Base-by-base conservation (phyloP, 2,113 vertebrate species). In the Daphoenositta chrysoptera region DNA sequence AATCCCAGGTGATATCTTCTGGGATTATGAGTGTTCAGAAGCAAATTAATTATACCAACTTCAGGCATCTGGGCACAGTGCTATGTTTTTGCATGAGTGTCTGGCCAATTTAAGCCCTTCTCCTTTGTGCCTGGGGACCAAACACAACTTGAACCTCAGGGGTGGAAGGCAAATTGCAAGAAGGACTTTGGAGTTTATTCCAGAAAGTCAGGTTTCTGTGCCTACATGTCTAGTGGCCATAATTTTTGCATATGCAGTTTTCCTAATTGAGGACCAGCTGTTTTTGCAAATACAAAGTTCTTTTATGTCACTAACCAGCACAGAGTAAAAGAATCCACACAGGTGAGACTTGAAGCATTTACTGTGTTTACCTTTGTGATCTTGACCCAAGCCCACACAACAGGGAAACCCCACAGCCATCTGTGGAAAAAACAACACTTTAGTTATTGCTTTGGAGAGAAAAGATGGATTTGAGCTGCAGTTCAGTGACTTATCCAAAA, bases 321-420 rank as follows among this genome's bases (percentile, higher is more conserved):
- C 0, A 39, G 76, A 54, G 79, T 83, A 44, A 91, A 87, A 57
- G 61, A 63, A 81, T 48, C 75, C 56, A 63, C 54, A 10, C 35
- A 83, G 88, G 57, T 77, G 85, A 83, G 82, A 47, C 63, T 42
- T 58, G 87, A 70, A 78, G 68, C 9, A 8, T 66, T 96, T 88
- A 48, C 47, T 40, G 27, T 48, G 22, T 56, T 89, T 80, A 71
- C 64, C 80, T 93, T 75, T 86, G 47, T 70, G 60, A 48, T 56
- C 51, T 73, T 78, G n/a, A 63, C 64, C 51, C 48, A 83, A 81
- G 56, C 54, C 56, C 72, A 73, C 64, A 60, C 51, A 81, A 44
- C 22, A 20, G 73, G 66, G 63, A 85, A 80, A 78, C 22, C 45
- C 37, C 8, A 5, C 40, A 91, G 50, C 66, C 54, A 33, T 65